Base-by-base conservation (phyloP, 2,888 invertebrate species). In the Meiosimyza platycephala region DNA sequence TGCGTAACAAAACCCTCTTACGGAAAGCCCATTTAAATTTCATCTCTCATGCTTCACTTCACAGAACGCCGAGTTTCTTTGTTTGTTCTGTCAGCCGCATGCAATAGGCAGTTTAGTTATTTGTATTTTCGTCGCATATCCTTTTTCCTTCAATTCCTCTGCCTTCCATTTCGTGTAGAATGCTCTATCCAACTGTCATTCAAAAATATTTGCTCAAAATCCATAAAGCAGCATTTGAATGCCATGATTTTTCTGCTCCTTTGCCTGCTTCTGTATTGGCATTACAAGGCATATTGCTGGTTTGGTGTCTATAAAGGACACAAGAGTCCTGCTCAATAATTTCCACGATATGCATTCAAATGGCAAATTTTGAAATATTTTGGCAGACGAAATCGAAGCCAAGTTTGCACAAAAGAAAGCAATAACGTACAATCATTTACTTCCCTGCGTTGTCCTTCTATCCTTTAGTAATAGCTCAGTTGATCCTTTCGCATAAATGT, bases 401-500 rank as follows among this genome's bases (percentile, higher is more conserved):
- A 33, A 16, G 65, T 51, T 22, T 18, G 4, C 12, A 16, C 50
- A 28, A 28, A 15, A 16, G 59, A 47, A 48, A n/a, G n/a, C 59
- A 68, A 57, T 11, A 57, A 16, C 48, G 50, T n/a, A 12, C 12
- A 47, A 40, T n/a, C 47, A 47, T 15, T n/a, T n/a, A 6, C 40
- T 40, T 40, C 12, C 28, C 13, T 15, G 28, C 40, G 5, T 16
- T 40, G 6, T n/a, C 3, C 47, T 63, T 47, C 16, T 48, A 18
- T 47, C 33, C n/a, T 48, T 63, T 63, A 71, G 71, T 74, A 60
- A 59, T 60, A 28, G 50, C 69, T 60, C 33, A 60, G 60, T 68
- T 74, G 74, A 74, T 74, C 74, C 70, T 66, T 67, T 60, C 66
- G 62, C 66, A 72, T 74, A 74, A 74, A 72, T 69, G 66, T n/a